These are phyloP conservation scores for Pachyrhynchus sulphureomaculatus DNA, from an alignment of 1,140 invertebrate species.

Conservation along the genomic window DNA sequence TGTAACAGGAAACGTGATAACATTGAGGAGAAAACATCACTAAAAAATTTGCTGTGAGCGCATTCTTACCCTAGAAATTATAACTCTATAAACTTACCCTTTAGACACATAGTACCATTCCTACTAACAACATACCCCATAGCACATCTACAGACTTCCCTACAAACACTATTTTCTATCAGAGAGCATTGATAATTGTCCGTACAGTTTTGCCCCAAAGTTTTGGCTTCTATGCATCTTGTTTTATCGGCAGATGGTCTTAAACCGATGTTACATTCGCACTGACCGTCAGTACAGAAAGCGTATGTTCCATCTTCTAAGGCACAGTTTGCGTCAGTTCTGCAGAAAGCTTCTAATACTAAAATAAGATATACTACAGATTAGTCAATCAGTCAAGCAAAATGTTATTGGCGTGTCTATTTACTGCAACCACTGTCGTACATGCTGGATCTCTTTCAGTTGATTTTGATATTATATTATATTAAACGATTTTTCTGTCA, in stretches of 20 bases:
- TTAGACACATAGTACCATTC: conserved; percentile 29
- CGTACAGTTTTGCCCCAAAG: conserved; percentile 29
- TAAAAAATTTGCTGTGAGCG: no score
- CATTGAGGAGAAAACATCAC: no score
- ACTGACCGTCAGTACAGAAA: conserved; percentile 29
- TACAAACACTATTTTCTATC: conserved; percentile 23
- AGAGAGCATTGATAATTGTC: conserved; percentile 29
- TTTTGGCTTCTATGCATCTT: conserved; percentile 22
- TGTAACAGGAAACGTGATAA: no score
- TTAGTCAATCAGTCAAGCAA: no score
- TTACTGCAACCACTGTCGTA: no score
- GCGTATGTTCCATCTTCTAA: conserved; percentile 27
- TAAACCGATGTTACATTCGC: conserved; percentile 27
- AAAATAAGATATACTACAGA: not conserved
- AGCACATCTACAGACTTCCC: conserved; percentile 30
- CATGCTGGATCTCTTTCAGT: no score
- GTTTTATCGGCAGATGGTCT: conserved; percentile 22
- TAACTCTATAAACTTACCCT: conserved; percentile 27
- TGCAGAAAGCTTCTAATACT: conserved; percentile 34
- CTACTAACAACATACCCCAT: conserved; percentile 28
- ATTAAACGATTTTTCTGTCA: no score
- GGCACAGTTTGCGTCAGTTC: conserved; percentile 27
- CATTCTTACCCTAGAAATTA: no score
- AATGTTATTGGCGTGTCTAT: no score
- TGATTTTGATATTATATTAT: no score